Conservation (phyloP, 1,140 invertebrate species). For the Drosophila subpulchrella region DNA sequence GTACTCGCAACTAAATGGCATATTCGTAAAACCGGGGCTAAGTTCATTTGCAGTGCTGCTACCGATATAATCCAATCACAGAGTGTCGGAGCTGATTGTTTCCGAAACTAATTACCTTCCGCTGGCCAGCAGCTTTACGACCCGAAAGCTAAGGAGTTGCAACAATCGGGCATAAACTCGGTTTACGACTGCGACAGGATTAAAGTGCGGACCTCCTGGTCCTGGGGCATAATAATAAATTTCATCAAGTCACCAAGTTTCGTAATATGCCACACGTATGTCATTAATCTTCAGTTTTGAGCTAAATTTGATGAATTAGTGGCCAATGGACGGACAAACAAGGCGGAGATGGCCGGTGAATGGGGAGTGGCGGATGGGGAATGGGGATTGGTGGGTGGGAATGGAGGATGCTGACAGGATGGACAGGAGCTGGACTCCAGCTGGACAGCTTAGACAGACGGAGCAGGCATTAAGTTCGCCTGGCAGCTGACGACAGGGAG, state of each 20-base stretch:
- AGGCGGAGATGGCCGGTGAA: not conserved
- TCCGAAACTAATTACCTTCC: constrained; percentile 44
- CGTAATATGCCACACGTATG: constrained; percentile 81
- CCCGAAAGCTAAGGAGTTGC: constrained; percentile 44
- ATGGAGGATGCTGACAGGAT: constrained; percentile 31
- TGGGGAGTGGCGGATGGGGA: not conserved
- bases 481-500: constrained; percentile 73
- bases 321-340: constrained; percentile 72
- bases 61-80: constrained; percentile 33
- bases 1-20: not conserved
- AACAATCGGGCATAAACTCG: constrained; percentile 50
- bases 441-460: constrained; percentile 33
- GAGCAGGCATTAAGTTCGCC: constrained; percentile 70
- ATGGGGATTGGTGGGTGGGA: not conserved
- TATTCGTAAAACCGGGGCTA: not conserved
- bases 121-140: constrained; percentile 19
- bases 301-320: constrained; percentile 83
- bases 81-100: constrained; percentile 22
- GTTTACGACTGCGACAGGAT: constrained; percentile 44
- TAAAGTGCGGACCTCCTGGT: constrained; percentile 25
- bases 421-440: constrained; percentile 10
- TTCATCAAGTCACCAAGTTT: constrained; percentile 82
- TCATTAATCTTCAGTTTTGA: constrained; percentile 82
- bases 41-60: not conserved
- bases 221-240: constrained; percentile 70